These are phyloP conservation scores for Strix aluco DNA, from an alignment of 2,113 vertebrate genomes.

Conservation along the genomic window DNA sequence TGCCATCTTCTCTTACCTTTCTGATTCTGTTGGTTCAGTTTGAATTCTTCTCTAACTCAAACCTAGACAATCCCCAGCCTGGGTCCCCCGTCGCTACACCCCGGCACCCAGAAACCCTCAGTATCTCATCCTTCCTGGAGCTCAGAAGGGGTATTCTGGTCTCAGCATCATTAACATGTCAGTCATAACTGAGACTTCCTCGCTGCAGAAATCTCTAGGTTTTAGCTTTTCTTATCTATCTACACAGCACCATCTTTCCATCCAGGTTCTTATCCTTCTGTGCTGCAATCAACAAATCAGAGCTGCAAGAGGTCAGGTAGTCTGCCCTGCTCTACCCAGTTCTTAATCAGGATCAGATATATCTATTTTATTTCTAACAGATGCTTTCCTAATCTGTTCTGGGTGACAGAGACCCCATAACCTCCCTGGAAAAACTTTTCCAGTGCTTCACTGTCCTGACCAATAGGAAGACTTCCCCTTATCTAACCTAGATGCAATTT, in stretches of 20 bases:
- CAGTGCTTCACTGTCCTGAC: not conserved
- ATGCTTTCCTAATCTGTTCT: not conserved
- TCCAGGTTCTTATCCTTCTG: not conserved
- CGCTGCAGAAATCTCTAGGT: not conserved
- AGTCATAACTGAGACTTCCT: not conserved
- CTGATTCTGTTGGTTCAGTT: not conserved
- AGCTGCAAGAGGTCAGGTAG: not conserved
- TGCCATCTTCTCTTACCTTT: not conserved
- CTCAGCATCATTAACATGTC: not conserved
- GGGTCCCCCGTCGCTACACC: accelerated
- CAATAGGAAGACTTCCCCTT: not conserved
- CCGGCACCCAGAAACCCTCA: not conserved
- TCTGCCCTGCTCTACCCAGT: not conserved
- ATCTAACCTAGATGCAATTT: not conserved
- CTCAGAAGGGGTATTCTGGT: not conserved
- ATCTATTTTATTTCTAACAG: not conserved
- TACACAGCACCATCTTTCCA: not conserved
- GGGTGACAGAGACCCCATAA: not conserved
- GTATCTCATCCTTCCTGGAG: not conserved
- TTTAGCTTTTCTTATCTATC: conserved; percentile 6
- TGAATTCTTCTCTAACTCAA: not conserved
- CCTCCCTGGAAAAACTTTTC: not conserved
- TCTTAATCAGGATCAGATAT: conserved; percentile 7
- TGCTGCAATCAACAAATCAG: not conserved
- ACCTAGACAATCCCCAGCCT: not conserved